Conservation (phyloP, 2,888 invertebrate species). For the Erynnis tages region DNA sequence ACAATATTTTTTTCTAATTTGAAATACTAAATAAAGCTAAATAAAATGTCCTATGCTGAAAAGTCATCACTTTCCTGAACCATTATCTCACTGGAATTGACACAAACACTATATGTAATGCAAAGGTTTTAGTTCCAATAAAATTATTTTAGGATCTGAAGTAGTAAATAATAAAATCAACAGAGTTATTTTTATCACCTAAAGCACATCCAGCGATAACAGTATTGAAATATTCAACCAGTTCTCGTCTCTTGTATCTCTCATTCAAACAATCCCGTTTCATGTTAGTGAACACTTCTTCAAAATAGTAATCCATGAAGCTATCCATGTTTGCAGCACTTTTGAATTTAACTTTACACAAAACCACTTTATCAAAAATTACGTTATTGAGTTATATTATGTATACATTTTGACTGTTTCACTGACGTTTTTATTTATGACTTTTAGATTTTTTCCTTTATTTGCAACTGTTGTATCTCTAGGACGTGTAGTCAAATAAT, state of each 20-base stretch:
- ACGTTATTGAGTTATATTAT: too few relatives aligned
- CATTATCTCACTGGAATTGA: too few relatives aligned
- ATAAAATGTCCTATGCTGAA: too few relatives aligned
- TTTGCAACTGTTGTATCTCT: constrained; percentile 5
- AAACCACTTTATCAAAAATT: constrained; percentile 9
- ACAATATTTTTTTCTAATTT: too few relatives aligned
- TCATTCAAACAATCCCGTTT: constrained; percentile 88
- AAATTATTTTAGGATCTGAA: too few relatives aligned
- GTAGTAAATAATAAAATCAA: background rate
- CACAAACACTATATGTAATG: too few relatives aligned
- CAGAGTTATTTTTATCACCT: constrained; percentile 63
- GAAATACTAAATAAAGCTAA: too few relatives aligned
- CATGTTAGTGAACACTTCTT: constrained; percentile 86
- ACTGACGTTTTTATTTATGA: constrained; percentile 1
- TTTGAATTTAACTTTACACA: constrained; percentile 11
- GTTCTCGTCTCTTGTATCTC: constrained; percentile 85
- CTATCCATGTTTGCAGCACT: constrained; percentile 83
- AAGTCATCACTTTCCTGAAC: too few relatives aligned
- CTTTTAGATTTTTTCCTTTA: background rate
- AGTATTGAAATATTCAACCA: constrained; percentile 89
- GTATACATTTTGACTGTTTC: constrained; percentile 25
- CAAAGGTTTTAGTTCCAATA: too few relatives aligned
- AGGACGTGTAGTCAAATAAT: constrained; percentile 37
- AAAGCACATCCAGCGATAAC: constrained; percentile 88
- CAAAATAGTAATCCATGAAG: constrained; percentile 90